Base-by-base conservation (phyloP, 2,113 vertebrate genomes). In the Mormoops blainvillei region DNA sequence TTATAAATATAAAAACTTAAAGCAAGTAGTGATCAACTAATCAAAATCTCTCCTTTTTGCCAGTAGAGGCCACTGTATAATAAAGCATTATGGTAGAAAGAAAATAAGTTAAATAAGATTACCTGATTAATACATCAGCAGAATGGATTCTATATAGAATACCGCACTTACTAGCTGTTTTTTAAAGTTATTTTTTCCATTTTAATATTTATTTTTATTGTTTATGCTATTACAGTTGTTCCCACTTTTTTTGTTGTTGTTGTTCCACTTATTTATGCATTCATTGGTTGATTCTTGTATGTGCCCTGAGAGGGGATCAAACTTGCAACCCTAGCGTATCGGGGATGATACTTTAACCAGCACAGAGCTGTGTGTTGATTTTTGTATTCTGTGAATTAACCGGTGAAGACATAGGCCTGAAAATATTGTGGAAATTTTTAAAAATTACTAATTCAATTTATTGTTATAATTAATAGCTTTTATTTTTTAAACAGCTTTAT, bases 51-150 rank as follows among this genome's bases (percentile, higher is more conserved):
- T 89, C 9, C 56, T 95, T 97, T 90, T 90, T 74, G 26, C 94
- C 95, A 94, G 67, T 71, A 95, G 86, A 91, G 94, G 92, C 83
- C 94, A 91, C 86, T 92, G 43, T 95, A 43, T 84, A n/a, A 81
- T 87, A 84, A 87, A 84, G 13, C 63, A 84, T 74, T 74, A 45
- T 41, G 38, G 43, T 3, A 73, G 78, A 82, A 58, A 28, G 58
- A 61, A 87, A 80, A 61, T 77, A 33, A 48, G 82, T 22, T 90
- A 16, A 71, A n/a, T 4, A 73, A 5, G 5, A 83, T 91, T 56
- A 77, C 65, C 52, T 77, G 68, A 71, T 86, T 54, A n/a, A 43
- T 73, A 73, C 43, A 54, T 43, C n/a, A 22, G 24, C 15, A 83
- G 31, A 52, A 81, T 31, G 10, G 48, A 52, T 63, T 73, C 41